A percentile compares a stretch with the other conserved stretches of the same genome.
Conservation (phyloP, 2,888 invertebrate species). For the Phanerotoma sp. region DNA sequence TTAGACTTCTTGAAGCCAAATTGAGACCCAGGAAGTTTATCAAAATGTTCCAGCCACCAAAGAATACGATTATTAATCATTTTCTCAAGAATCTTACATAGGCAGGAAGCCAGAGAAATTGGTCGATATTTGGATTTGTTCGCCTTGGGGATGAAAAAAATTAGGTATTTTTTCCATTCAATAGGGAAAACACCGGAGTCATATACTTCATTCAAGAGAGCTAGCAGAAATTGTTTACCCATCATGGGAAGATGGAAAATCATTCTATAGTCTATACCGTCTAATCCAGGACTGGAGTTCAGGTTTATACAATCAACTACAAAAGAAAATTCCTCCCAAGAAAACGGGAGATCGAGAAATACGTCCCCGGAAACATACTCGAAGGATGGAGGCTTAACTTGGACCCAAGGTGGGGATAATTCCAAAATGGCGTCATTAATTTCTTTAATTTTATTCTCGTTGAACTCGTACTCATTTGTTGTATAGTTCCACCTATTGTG, state of each 20-base stretch:
- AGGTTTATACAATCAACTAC: background rate
- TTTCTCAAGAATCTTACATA: conserved; percentile 26
- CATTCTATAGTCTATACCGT: conserved; percentile 11
- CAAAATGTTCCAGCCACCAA: conserved; percentile 32
- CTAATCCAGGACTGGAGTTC: background rate
- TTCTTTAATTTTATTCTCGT: background rate
- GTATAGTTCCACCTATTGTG: conserved; percentile 7
- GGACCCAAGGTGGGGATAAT: conserved; percentile 17
- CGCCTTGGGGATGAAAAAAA: conserved; percentile 30
- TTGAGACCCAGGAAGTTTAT: too few relatives aligned
- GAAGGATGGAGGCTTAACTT: too few relatives aligned
- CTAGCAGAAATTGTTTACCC: too few relatives aligned
- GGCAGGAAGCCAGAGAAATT: conserved; percentile 30
- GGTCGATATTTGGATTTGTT: conserved; percentile 24
- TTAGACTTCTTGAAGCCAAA: too few relatives aligned
- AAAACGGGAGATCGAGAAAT: background rate
- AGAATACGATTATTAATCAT: conserved; percentile 29
- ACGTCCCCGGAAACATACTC: background rate
- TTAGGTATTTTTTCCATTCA: conserved; percentile 25
- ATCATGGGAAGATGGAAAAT: too few relatives aligned
- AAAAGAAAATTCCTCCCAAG: conserved; percentile 2
- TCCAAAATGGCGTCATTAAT: too few relatives aligned
- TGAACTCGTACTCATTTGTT: background rate
- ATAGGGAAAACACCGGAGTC: conserved; percentile 3
- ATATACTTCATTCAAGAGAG: conserved; percentile 15